Evolutionary conservation across 2,113 vertebrate genomes (phyloP).

Genomic region (Girardinichthys multiradiatus): DNA sequence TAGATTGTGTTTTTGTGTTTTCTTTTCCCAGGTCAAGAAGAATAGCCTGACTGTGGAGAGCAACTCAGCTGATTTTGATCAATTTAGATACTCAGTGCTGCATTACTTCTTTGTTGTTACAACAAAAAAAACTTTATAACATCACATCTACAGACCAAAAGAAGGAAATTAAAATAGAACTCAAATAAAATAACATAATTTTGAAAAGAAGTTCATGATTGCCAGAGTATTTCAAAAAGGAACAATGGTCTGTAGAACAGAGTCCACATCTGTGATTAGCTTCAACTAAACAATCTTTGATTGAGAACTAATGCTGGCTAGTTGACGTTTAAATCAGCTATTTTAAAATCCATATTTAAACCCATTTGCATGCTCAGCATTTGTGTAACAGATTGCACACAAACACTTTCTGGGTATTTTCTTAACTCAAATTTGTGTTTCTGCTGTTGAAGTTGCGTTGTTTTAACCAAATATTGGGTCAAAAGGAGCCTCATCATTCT

Average conservation of each 20-base stretch:
- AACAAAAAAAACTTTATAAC: background rate
- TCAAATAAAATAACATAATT: background rate
- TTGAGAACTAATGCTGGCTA: slow-evolving; percentile 9
- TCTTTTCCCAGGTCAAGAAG: slow-evolving; percentile 29
- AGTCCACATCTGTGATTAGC: slow-evolving; percentile 17
- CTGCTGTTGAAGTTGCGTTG: too few relatives aligned
- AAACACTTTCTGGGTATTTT: too few relatives aligned
- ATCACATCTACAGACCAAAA: background rate
- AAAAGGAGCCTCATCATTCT: too few relatives aligned
- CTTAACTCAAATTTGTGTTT: too few relatives aligned
- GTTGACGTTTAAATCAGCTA: too few relatives aligned
- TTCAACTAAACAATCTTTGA: slow-evolving; percentile 21
- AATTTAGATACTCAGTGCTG: slow-evolving; percentile 2
- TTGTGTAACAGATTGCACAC: slow-evolving; percentile 28
- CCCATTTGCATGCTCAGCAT: slow-evolving; percentile 28
- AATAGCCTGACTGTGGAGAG: slow-evolving; percentile 19
- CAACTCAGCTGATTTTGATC: slow-evolving; percentile 50
- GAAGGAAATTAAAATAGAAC: slow-evolving; percentile 4
- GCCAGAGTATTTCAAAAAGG: background rate
- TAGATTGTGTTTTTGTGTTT: slow-evolving; percentile 20
- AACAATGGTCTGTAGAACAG: slow-evolving; percentile 19
- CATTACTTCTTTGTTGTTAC: background rate
- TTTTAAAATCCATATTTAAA: too few relatives aligned
- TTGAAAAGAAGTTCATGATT: background rate
- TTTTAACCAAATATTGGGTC: too few relatives aligned